Base-by-base conservation (phyloP, 1,140 invertebrate genomes). In the Anastrepha ludens region DNA sequence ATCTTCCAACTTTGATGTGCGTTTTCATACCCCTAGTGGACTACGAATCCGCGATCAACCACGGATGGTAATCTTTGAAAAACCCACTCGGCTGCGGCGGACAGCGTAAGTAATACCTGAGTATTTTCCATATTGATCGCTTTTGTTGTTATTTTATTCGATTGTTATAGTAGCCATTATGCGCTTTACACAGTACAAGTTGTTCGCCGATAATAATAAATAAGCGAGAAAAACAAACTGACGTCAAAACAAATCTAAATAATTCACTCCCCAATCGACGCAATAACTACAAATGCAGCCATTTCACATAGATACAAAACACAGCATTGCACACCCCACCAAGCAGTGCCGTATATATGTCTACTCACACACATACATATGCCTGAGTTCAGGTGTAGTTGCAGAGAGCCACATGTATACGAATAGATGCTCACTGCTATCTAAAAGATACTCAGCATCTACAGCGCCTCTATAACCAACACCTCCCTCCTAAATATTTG, bases 171-270 rank as follows among this genome's bases (percentile, higher is more conserved):
- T 74, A 44, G 67, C 17, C 3, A 13, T 41, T 74, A 74, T 74
- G 67, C 41, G 67, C 41, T 74, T 74, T 74, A 74, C 67, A 74
- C 17, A 17, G 39, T 44, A 74, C 39, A 74, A 44, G 41, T 74
- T 74, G 67, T 74, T 15, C 67, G 44, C 67, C 44, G 67, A 74
- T 74, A 74, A 74, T 74, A 74, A 74, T 74, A 74, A 67, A 74
- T 47, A 74, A 74, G 67, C 67, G 17, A 62, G 67, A 74, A 41
- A 74, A 39, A 74, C 39, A 67, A 67, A 74, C 67, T 74, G 67
- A 47, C 39, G 11, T 11, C 41, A 74, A 70, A 74, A 74, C 67
- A 74, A 47, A 74, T 74, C 41, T 41, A 47, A 74, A 15, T 74
- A 47, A 3, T 13, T 17, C 67, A 47, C 39, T n/a, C 44, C 67